Base-by-base conservation (phyloP, 2,113 vertebrate genomes). In the Columba livia region DNA sequence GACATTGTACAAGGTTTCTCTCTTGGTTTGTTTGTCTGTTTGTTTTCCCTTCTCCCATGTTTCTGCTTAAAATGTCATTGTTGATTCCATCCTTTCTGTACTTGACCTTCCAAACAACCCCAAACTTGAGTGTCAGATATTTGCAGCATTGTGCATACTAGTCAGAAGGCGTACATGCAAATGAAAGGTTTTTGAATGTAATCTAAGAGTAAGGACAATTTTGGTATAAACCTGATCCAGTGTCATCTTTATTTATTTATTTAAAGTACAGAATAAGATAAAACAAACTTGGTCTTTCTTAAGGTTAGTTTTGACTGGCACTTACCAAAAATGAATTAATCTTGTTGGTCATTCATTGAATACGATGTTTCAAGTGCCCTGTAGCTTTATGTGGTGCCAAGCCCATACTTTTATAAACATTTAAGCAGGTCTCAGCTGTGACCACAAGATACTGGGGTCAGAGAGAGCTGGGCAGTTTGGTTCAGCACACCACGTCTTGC, bases 401-500 rank as follows among this genome's bases (percentile, higher is more conserved):
- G 14, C 18, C 32, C 10, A 1, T 2, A 17, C 20, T 19, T 28
- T 65, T 14, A 8, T 20, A n/a, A 58, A 53, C 0, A 1, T 7
- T 56, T 25, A 28, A 74, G 61, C 19, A 48, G 15, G 12, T 74
- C 51, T 16, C 17, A 20, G 4, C 40, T 8, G 8, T 38, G 28
- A 16, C 28, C 64, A 23, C 38, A 13, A 21, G 72, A 7, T 5
- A 4, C 1, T 48, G 26, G 12, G 17, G n/a, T 64, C 15, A 23
- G 1, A 7, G 23, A 1, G 58, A 25, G 28, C 0, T 73, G 65
- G 54, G 3, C 0, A 0, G 15, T 56, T 60, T n/a, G 54, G 58
- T 15, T 69, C 28, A 80, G 83, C 69, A 20, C 54, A 10, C 15
- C 1, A 0, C 2, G 0, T 5, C 6, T 31, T 44, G 44, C 50